Percentiles rank a stretch among this genome's conserved stretches.
Evolutionary conservation across 2,888 invertebrate species (phyloP).

Genomic region (Scaptomyza tumidula): DNA sequence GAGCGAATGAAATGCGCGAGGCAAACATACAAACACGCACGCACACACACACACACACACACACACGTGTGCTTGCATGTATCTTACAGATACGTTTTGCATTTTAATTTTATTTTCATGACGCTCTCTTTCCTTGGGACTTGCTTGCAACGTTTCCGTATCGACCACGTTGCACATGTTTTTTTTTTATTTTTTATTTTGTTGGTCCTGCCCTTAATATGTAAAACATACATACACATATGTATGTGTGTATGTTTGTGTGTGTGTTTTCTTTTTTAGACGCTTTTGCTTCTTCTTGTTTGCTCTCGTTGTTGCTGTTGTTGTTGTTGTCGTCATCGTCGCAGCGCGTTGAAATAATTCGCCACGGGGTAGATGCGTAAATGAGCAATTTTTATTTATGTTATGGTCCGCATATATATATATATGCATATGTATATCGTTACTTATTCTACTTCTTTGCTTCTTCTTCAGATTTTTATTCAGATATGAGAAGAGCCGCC

Average conservation of each 20-base stretch:
- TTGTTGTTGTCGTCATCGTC: conserved; percentile 34
- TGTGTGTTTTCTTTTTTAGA: conserved; percentile 30
- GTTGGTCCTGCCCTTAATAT: conserved; percentile 60
- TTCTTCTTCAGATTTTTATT: conserved; percentile 33
- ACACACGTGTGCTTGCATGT: conserved; percentile 12
- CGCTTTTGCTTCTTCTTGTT: conserved; percentile 23
- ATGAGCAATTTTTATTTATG: conserved; percentile 75
- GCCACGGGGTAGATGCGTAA: conserved; percentile 75
- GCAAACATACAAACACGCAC: conserved; percentile 30
- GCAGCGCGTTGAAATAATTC: conserved; percentile 71
- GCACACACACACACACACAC: conserved; percentile 6
- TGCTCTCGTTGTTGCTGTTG: conserved; percentile 11
- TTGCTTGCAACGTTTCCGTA: conserved; percentile 47
- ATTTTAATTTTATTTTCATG: conserved; percentile 77
- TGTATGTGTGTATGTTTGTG: not conserved
- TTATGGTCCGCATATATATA: conserved; percentile 17
- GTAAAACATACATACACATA: conserved; percentile 7
- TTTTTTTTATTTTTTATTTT: conserved; percentile 8
- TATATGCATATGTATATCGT: not conserved
- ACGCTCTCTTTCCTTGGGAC: not conserved
- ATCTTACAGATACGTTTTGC: conserved; percentile 72
- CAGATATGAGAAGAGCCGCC: conserved; percentile 47
- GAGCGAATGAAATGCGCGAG: conserved; percentile 77
- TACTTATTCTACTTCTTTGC: not conserved
- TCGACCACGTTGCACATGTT: conserved; percentile 64